Conservation (phyloP, 2,888 invertebrate species). For the Idaea dimidiata region DNA sequence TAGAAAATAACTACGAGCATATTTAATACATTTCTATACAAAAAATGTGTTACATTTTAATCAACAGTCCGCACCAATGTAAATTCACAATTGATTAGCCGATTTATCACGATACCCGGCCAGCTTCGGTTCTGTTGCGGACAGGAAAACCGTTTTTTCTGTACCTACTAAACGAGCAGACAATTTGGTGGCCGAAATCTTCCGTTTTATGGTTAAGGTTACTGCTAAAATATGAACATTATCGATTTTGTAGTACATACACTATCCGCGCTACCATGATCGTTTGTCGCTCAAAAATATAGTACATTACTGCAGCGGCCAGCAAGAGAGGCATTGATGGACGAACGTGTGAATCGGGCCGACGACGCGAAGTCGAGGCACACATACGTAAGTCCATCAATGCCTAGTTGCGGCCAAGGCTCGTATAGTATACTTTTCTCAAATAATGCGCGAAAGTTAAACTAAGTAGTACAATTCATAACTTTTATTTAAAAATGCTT, state of each 20-base stretch:
- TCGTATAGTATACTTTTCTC: too few relatives aligned
- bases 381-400: too few relatives aligned
- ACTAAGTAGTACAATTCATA: too few relatives aligned
- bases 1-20: neutral
- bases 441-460: too few relatives aligned
- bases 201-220: slow-evolving; percentile 20
- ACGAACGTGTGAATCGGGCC: too few relatives aligned
- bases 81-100: slow-evolving; percentile 43
- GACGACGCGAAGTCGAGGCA: too few relatives aligned
- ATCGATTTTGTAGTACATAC: neutral
- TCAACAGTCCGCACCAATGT: slow-evolving; percentile 11
- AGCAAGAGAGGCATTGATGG: too few relatives aligned
- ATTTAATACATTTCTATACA: neutral
- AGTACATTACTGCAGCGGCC: too few relatives aligned
- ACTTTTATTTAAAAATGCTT: too few relatives aligned
- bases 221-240: slow-evolving; percentile 17
- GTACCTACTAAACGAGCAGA: slow-evolving; percentile 22
- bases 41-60: neutral
- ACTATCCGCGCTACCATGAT: too few relatives aligned
- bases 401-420: too few relatives aligned
- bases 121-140: slow-evolving; percentile 31
- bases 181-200: slow-evolving; percentile 15
- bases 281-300: too few relatives aligned
- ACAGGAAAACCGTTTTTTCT: slow-evolving; percentile 42
- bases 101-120: slow-evolving; percentile 43